A percentile compares a stretch with the other conserved stretches of the same genome.
Evolutionary conservation across 2,113 vertebrate species (phyloP).

Genomic region (Planiliza haematocheilus): DNA sequence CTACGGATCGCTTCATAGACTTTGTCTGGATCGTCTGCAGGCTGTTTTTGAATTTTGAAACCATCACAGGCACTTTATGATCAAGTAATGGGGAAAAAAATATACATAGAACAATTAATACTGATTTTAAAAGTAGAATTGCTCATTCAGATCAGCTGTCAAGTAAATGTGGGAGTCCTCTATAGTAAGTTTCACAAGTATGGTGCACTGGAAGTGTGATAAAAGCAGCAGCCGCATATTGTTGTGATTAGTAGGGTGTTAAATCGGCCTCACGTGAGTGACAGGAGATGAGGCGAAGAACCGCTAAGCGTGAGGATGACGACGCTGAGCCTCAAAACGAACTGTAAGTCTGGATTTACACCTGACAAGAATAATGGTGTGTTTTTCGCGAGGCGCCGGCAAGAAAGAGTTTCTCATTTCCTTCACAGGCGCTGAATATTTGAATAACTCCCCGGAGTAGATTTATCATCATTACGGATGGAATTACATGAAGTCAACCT

Average conservation of each 20-base stretch:
- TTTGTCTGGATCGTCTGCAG: too few relatives aligned
- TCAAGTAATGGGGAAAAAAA: too few relatives aligned
- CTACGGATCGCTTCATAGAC: too few relatives aligned
- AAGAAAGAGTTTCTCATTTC: constrained; percentile 10
- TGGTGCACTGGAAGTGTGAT: too few relatives aligned
- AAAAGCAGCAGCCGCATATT: too few relatives aligned
- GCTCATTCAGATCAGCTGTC: too few relatives aligned
- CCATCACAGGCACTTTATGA: too few relatives aligned
- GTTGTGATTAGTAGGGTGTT: not conserved
- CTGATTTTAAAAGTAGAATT: too few relatives aligned
- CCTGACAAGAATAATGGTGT: constrained; percentile 11
- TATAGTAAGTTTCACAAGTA: too few relatives aligned
- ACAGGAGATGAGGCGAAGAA: not conserved
- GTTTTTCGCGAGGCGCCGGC: constrained; percentile 1
- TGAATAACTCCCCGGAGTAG: constrained; percentile 25
- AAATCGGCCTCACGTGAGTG: not conserved
- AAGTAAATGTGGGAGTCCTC: too few relatives aligned
- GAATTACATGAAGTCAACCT: constrained; percentile 33
- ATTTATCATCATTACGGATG: constrained; percentile 45
- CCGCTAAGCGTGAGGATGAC: not conserved
- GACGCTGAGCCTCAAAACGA: not conserved
- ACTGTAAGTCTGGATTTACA: constrained; percentile 11
- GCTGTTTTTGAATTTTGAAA: too few relatives aligned
- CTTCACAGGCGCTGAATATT: constrained; percentile 8
- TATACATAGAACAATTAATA: too few relatives aligned